These are phyloP conservation scores for Lemur catta DNA, from an alignment of 2,797 vertebrate genomes.

Conservation along the genomic window DNA sequence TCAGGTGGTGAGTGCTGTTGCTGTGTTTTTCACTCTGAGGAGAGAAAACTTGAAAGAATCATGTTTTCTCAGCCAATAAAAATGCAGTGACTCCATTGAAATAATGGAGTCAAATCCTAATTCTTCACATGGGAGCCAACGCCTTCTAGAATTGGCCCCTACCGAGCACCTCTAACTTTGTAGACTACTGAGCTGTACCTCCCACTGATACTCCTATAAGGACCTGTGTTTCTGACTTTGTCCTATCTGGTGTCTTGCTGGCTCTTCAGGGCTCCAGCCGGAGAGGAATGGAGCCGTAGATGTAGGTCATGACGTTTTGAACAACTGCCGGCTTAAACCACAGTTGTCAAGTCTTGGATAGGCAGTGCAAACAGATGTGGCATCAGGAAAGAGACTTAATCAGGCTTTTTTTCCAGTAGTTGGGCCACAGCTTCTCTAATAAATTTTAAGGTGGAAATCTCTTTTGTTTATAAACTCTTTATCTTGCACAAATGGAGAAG, in stretches of 20 bases:
- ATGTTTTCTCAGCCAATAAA: not conserved
- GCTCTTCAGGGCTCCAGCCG: not conserved
- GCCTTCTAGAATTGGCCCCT: not conserved
- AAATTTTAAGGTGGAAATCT: not conserved
- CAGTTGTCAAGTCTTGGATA: not conserved
- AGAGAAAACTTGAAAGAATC: not conserved
- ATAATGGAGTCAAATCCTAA: not conserved
- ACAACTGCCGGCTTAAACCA: not conserved
- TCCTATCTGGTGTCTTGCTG: not conserved
- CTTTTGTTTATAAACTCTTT: not conserved
- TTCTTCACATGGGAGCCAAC: not conserved
- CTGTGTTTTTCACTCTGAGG: not conserved
- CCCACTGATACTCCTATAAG: not conserved
- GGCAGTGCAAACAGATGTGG: not conserved
- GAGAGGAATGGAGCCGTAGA: not conserved
- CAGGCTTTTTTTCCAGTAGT: not conserved
- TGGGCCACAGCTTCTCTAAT: not conserved
- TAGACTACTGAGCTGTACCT: not conserved
- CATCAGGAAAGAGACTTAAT: not conserved
- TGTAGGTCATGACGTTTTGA: not conserved
- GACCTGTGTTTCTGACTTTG: not conserved
- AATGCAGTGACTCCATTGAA: not conserved
- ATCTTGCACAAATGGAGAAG: not conserved
- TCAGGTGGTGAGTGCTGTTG: constrained; percentile 82
- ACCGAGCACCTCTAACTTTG: not conserved